Evolutionary conservation across 2,888 invertebrate genomes (phyloP), one percentile per base, ranked within the genome.

Genomic region (Allolobophora icterica): DNA sequence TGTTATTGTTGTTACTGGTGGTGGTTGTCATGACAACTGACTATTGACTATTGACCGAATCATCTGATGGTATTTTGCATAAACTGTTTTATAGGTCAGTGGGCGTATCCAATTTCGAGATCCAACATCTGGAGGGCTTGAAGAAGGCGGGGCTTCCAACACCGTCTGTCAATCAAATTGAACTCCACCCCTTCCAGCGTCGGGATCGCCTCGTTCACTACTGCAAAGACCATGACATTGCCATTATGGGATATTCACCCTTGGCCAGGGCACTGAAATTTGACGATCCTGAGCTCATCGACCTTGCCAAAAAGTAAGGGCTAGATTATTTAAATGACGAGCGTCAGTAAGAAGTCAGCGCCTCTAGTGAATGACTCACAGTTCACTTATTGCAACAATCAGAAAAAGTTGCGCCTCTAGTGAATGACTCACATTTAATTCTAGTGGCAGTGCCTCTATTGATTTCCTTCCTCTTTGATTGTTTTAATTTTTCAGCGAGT

Each of bases 131-230:
- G 35, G 92, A 94, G 89, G 94, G 93, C 17, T 91, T 94, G 92
- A 92, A 92, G 45, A 90, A 92, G n/a, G 93, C 93, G 19, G 94
- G 94, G 0, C 90, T 93, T 40, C 94, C 94, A 11, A 91, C 92
- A 0, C 94, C 94, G 30, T 89, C 92, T 45, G 94, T 94, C 91
- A 94, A 94, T 91, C 94, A 94, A 90, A 93, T 94, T 38, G 94
- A 94, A 91, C 92, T 94, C 5, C 94, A 94, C 90, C 93, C 93
- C 19, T 94, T 93, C 93, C 92, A 92, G 92, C 92, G 92, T 90
- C 93, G 93, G 83, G 35, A 84, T 17, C 93, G 94, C 1, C 91
- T 94, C 8, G 94, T 94, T 33, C 40, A 92, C 6, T 94, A 93
- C 92, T 94, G 94, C 91, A 87, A 89, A 35, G 89, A 93, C 33